phyloP scores from a whole-genome alignment of 2,888 invertebrate species.

The Rhagium mordax region DNA sequence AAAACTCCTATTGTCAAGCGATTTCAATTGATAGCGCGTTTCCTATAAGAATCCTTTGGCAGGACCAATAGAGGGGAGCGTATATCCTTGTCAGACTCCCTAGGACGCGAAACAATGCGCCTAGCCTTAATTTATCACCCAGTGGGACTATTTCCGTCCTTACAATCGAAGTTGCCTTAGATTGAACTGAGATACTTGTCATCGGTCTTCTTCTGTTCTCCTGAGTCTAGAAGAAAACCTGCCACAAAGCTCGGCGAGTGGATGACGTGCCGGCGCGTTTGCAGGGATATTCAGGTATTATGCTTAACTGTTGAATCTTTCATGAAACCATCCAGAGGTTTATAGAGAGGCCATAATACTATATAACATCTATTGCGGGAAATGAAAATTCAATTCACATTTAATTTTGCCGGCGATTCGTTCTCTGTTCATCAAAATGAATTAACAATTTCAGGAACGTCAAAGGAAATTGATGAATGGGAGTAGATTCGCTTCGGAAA shows the following conservation, averaged over 20 bases:
- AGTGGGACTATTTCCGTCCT: slow-evolving; percentile 68
- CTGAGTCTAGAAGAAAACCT: slow-evolving; percentile 49
- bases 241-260: slow-evolving; percentile 40
- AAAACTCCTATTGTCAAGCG: slow-evolving; percentile 65
- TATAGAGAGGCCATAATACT: slow-evolving; percentile 22
- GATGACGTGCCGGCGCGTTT: slow-evolving; percentile 47
- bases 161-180: slow-evolving; percentile 67
- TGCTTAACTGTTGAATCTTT: slow-evolving; percentile 54
- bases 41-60: slow-evolving; percentile 65
- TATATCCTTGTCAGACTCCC: slow-evolving; percentile 69
- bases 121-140: slow-evolving; percentile 69
- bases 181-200: slow-evolving; percentile 68
- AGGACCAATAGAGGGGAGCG: slow-evolving; percentile 62
- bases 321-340: slow-evolving; percentile 40
- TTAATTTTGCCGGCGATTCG: background rate
- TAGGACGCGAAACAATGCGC: slow-evolving; percentile 68
- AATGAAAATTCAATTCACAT: slow-evolving; percentile 5
- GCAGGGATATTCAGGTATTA: slow-evolving; percentile 49
- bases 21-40: slow-evolving; percentile 67
- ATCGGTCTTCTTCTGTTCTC: slow-evolving; percentile 63
- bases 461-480: background rate
- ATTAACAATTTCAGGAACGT: background rate
- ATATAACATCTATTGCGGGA: background rate
- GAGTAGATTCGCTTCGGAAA: background rate
- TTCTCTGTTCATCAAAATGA: background rate